Base-by-base conservation (phyloP, 2,888 invertebrate species). In the Choristoneura rosaceana region DNA sequence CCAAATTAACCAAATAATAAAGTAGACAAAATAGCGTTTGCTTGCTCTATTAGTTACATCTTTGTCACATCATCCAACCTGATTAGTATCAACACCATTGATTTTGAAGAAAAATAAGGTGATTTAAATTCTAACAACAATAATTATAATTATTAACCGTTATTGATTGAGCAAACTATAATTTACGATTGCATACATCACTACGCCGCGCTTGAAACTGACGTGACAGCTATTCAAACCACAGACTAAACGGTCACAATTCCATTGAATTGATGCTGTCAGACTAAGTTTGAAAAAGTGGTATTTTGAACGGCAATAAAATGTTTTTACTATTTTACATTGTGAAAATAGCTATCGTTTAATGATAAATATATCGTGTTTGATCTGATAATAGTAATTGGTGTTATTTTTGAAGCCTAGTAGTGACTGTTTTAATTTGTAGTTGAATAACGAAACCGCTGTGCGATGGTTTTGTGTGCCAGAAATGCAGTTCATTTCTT, bases 201-300 rank as follows among this genome's bases (percentile, higher is more conserved):
- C 52, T 52, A 52, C 17, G 17, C 52, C 52, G n/a, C 15, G 15
- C 50, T 15, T 17, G 9, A 52, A 52, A n/a, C n/a, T 4, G n/a
- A n/a, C 5, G 1, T 47, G 17, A 34, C 45, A 33, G 33, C n/a
- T 25, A 34, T 10, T 62, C 47, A 50, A 50, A 14, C 63, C 63
- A 63, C 34, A 63, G 63, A 62, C 61, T 12, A 63, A 59, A 59
- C 59, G 67, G 67, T 68, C 34, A 38, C 4, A 38, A 67, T 47
- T 67, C 43, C 7, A n/a, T n/a, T 8, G n/a, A 3, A n/a, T n/a
- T 8, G n/a, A 3, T 12, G 34, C 17, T 69, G 63, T 65, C 70
- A 70, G 50, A 60, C 59, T 41, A 33, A 65, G 64, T 70, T 70
- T 63, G 58, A 70, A 70, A 63, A 47, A 70, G 58, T 47, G 63